Percentiles rank a stretch among this genome's conserved stretches.
These are phyloP conservation scores for Xiphorhynchus erythropygius DNA, from an alignment of 2,797 vertebrate genomes.

Conservation along the genomic window DNA sequence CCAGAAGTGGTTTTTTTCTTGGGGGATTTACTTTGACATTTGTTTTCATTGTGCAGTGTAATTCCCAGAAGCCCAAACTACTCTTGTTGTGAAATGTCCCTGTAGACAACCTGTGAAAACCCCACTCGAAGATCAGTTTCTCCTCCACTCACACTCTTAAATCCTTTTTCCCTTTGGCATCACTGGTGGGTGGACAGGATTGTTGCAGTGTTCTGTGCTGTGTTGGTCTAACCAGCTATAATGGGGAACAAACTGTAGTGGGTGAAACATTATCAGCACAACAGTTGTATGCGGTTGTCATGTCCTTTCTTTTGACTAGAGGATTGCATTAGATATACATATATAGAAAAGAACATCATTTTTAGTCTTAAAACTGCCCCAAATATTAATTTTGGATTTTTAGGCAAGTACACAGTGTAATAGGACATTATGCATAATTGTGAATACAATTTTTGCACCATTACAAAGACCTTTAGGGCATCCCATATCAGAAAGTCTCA, in stretches of 20 bases:
- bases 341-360: neutral
- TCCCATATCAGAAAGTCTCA: neutral
- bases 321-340: neutral
- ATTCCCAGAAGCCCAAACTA: conserved; percentile 40
- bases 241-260: neutral
- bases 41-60: conserved; percentile 65
- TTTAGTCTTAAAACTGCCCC: conserved; percentile 30
- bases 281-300: neutral
- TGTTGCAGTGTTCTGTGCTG: neutral
- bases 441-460: neutral
- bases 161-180: neutral
- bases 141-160: conserved; percentile 31
- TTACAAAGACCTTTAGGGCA: neutral
- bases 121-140: conserved; percentile 53
- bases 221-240: conserved; percentile 3
- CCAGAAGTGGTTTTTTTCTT: conserved; percentile 44
- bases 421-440: neutral
- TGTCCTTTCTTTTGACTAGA: neutral
- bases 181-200: conserved; percentile 29
- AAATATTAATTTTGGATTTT: conserved; percentile 28
- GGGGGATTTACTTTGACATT: conserved; percentile 64
- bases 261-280: neutral
- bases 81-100: conserved; percentile 54
- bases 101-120: conserved; percentile 37
- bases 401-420: neutral